A percentile compares a stretch with the other conserved stretches of the same genome.
Conservation (phyloP, 2,113 vertebrate species). For the Gymnorhina tibicen region DNA sequence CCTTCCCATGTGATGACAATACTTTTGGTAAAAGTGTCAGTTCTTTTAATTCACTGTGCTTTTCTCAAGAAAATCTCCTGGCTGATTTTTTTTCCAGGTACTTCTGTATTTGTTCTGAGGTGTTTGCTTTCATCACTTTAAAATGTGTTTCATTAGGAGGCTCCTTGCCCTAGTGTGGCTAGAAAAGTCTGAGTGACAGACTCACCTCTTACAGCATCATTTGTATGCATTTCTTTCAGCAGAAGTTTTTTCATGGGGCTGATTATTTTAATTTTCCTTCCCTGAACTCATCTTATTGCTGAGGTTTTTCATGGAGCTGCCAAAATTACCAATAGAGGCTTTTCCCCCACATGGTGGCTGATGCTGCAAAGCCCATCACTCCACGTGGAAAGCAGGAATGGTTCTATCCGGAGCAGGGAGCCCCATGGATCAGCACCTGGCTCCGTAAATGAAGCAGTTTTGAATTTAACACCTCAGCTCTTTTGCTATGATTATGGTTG, state of each 20-base stretch:
- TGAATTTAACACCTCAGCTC: neutral
- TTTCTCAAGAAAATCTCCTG: neutral
- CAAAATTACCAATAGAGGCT: neutral
- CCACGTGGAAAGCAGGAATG: neutral
- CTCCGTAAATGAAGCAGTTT: neutral
- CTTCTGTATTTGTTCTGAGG: neutral
- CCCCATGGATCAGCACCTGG: neutral
- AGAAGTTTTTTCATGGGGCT: neutral
- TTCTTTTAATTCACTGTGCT: neutral
- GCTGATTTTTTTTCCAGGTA: neutral
- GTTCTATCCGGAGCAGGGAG: neutral
- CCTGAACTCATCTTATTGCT: neutral
- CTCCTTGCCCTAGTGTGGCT: neutral
- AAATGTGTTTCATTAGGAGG: neutral
- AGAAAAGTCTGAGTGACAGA: neutral
- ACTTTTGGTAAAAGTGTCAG: neutral
- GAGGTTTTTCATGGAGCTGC: neutral
- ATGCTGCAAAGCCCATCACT: neutral
- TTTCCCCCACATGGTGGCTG: neutral
- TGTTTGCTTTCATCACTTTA: neutral
- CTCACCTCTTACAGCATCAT: neutral
- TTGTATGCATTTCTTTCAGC: neutral
- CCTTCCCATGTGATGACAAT: neutral
- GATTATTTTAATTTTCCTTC: neutral
- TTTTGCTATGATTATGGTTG: neutral